A percentile compares a stretch with the other conserved stretches of the same genome.
These are phyloP conservation scores for Ceyx cyanopectus DNA, from an alignment of 2,113 vertebrate species.

Conservation along the genomic window DNA sequence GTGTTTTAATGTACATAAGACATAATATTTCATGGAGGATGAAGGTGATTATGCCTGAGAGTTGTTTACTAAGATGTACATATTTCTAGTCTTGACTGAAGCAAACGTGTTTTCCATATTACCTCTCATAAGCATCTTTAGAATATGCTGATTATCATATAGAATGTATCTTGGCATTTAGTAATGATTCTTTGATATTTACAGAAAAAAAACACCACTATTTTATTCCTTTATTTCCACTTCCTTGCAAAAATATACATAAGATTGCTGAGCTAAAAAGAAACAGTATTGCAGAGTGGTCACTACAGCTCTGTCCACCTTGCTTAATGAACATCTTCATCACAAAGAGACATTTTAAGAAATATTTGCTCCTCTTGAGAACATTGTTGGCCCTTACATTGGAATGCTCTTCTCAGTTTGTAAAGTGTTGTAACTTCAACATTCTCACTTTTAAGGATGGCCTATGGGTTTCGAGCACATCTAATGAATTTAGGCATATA, in stretches of 20 bases:
- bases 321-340: not conserved
- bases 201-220: not conserved
- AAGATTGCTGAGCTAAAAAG: not conserved
- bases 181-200: not conserved
- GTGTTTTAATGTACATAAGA: not conserved
- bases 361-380: not conserved
- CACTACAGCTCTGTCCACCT: not conserved
- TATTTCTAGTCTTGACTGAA: not conserved
- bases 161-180: not conserved
- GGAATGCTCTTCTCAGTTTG: not conserved
- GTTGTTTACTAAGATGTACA: not conserved
- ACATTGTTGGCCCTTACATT: not conserved
- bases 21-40: not conserved
- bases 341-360: not conserved
- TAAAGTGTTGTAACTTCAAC: not conserved
- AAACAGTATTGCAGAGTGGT: not conserved
- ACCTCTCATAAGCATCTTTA: not conserved
- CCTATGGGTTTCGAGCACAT: slow-evolving; percentile 93
- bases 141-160: not conserved
- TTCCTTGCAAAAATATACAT: not conserved
- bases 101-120: not conserved
- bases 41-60: not conserved
- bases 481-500: slow-evolving; percentile 91
- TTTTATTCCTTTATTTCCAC: not conserved
- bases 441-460: slow-evolving; percentile 81